A percentile compares a stretch with the other conserved stretches of the same genome.
Evolutionary conservation across 2,797 vertebrate species (phyloP).

Genomic region (Chaunax sp.): DNA sequence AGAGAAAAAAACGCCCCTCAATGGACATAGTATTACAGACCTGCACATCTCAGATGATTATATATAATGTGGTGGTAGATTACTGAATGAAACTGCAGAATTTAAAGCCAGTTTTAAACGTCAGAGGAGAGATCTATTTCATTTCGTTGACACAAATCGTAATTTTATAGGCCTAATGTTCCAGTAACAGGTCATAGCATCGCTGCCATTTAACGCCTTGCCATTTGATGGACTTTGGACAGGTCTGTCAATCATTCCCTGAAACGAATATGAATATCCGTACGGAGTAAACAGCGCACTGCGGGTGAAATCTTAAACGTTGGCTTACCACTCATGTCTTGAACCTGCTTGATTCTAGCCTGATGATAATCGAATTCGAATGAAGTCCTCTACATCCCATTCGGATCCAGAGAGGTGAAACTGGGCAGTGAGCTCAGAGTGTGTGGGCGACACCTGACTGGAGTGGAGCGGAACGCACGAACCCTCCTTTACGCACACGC

Average conservation of each 20-base stretch:
- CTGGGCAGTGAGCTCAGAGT: not conserved
- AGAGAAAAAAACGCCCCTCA: too few relatives aligned
- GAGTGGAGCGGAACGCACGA: not conserved
- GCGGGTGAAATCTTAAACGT: not conserved
- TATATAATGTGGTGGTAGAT: not conserved
- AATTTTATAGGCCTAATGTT: not conserved
- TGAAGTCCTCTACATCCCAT: constrained; percentile 13
- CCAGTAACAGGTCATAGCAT: not conserved
- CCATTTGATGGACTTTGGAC: not conserved
- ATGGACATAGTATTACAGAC: not conserved
- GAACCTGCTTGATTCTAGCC: not conserved
- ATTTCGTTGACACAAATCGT: not conserved
- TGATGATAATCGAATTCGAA: not conserved
- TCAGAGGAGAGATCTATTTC: not conserved
- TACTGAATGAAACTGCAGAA: not conserved
- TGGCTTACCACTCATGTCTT: constrained; percentile 74
- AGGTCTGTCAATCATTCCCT: not conserved
- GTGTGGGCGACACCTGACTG: constrained; percentile 21
- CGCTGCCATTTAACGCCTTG: not conserved
- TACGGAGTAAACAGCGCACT: too few relatives aligned
- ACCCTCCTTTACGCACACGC: constrained; percentile 21
- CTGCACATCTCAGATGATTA: not conserved
- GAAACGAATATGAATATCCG: not conserved
- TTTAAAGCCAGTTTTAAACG: not conserved
- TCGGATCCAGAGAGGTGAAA: constrained; percentile 17